Percentiles rank a stretch among this genome's conserved stretches.
Conservation (phyloP, 2,888 invertebrate species). For the Troides oblongomaculatus region DNA sequence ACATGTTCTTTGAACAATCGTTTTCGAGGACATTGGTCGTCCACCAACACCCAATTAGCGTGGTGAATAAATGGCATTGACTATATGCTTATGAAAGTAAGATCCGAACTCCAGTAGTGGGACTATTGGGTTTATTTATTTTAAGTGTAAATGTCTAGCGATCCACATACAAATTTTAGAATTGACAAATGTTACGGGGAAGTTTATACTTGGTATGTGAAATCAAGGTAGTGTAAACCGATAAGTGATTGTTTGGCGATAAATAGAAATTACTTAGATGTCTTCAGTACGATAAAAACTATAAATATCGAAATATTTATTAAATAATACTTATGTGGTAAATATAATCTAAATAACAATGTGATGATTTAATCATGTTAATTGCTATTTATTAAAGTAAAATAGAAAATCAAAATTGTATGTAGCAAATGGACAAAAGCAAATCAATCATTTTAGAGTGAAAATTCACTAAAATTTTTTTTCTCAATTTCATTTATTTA, state of each 20-base stretch:
- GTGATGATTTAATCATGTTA: too few relatives aligned
- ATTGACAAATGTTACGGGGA: not conserved
- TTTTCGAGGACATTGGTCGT: too few relatives aligned
- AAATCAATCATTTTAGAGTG: not conserved
- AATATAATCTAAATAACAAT: not conserved
- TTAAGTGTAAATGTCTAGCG: too few relatives aligned
- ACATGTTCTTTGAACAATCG: too few relatives aligned
- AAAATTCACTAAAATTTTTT: too few relatives aligned
- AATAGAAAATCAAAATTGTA: not conserved
- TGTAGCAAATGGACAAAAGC: not conserved
- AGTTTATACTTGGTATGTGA: conserved; percentile 15
- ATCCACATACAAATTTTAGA: not conserved
- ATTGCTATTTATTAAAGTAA: too few relatives aligned
- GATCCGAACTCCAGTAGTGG: too few relatives aligned
- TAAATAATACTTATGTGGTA: not conserved
- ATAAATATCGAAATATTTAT: conserved; percentile 2
- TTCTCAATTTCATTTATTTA: too few relatives aligned
- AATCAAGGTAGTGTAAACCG: conserved; percentile 28
- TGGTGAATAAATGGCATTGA: not conserved
- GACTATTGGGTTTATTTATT: too few relatives aligned
- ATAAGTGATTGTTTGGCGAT: conserved; percentile 32
- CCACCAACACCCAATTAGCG: too few relatives aligned
- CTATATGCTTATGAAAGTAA: not conserved
- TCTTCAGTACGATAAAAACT: not conserved
- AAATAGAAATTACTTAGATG: conserved; percentile 25